Base-by-base conservation (phyloP, 2,113 vertebrate genomes). In the Turnix velox region DNA sequence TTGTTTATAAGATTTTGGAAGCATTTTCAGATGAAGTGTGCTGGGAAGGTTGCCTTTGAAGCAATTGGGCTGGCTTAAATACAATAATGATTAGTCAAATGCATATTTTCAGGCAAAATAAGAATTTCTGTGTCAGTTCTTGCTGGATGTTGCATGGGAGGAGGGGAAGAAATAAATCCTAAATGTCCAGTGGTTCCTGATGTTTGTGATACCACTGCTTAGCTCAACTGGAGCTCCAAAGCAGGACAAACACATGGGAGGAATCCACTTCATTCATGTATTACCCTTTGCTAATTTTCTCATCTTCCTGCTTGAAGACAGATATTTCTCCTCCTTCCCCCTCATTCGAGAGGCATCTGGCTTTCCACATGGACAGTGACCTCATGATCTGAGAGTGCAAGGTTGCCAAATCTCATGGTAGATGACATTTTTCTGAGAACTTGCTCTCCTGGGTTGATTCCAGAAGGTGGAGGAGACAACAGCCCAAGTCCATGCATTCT, bases 391-490 rank as follows among this genome's bases (percentile, higher is more conserved):
- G 69, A 92, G 81, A 91, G 61, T 4, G 2, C 68, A 72, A 59
- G 71, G 42, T 20, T 92, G 89, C 77, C 69, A 82, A 63, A 91
- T 85, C 58, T 87, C 55, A 31, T 51, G 81, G 67, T 4, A 93
- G 71, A 73, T 92, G 74, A 82, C 3, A 8, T 87, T 87, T 85
- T 83, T 51, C 71, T 89, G 77, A 88, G 79, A 88, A 79, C 13
- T 69, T 76, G 71, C 27, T 61, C 33, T 84, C 72, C 77, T 93
- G 74, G 67, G 43, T 31, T 76, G 12, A 12, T 40, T 92, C 59
- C 87, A 80, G 78, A 65, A 73, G 35, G 27, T 54, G 67, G 87
- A 84, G 51, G 31, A 74, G 52, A 88, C 76, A 28, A 55, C 19
- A 94, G 3, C 4, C 45, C 74, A 82, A 39, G 7, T 54, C 17